phyloP scores from a whole-genome alignment of 2,888 invertebrate species.

The Stomorhina lunata region DNA sequence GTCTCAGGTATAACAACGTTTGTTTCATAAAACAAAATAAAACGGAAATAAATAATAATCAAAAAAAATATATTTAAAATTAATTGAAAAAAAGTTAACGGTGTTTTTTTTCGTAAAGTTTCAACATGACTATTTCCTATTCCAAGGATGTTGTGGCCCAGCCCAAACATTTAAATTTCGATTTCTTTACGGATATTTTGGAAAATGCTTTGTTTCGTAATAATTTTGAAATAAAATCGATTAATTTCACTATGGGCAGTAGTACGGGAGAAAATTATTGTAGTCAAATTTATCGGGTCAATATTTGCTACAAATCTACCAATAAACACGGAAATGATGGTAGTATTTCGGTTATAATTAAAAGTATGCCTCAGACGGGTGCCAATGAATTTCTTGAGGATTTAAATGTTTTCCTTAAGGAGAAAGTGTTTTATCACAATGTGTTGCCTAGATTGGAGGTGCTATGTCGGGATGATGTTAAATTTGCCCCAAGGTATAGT shows the following conservation, averaged over 20 bases:
- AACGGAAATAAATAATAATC: background rate
- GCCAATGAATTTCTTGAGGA: constrained; percentile 74
- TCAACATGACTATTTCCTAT: constrained; percentile 71
- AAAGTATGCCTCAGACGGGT: constrained; percentile 70
- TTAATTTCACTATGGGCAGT: constrained; percentile 71
- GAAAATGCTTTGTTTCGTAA: constrained; percentile 71
- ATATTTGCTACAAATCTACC: constrained; percentile 66
- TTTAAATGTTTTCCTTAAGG: constrained; percentile 79
- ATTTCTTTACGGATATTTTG: constrained; percentile 73
- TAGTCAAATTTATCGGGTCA: constrained; percentile 74
- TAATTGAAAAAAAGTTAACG: background rate
- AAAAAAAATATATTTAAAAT: background rate
- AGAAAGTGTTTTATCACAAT: constrained; percentile 77
- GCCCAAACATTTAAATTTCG: constrained; percentile 68
- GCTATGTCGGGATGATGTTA: constrained; percentile 73
- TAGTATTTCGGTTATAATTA: constrained; percentile 67
- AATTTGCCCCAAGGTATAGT: constrained; percentile 75
- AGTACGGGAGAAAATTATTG: constrained; percentile 76
- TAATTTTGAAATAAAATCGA: constrained; percentile 64
- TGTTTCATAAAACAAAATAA: background rate
- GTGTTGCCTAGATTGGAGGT: constrained; percentile 79
- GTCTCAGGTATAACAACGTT: constrained; percentile 20
- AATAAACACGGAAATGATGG: background rate
- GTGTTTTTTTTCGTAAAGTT: background rate
- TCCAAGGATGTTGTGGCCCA: constrained; percentile 68